Percentiles rank a stretch among this genome's conserved stretches.
These are phyloP conservation scores for Echiichthys vipera DNA, from an alignment of 2,797 vertebrate genomes.

Conservation along the genomic window DNA sequence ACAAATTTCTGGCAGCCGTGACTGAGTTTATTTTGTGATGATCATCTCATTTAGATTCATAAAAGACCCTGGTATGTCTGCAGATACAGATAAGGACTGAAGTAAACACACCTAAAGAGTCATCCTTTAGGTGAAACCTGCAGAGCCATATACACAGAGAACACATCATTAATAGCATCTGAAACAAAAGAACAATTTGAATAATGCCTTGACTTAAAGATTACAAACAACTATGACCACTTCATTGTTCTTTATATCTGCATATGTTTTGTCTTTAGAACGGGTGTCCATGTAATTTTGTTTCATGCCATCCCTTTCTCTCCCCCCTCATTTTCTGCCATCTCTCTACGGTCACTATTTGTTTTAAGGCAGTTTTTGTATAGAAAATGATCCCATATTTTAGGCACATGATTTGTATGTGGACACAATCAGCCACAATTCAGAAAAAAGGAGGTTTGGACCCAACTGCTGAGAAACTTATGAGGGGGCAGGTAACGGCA, in stretches of 20 bases:
- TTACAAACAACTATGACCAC: background rate
- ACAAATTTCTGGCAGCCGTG: slow-evolving; percentile 4
- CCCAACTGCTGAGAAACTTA: too few species aligned
- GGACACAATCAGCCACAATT: too few species aligned
- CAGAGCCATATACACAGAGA: background rate
- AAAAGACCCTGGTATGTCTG: background rate
- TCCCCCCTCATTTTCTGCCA: too few species aligned
- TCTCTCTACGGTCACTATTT: too few species aligned
- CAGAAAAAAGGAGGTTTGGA: too few species aligned
- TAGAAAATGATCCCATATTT: too few species aligned
- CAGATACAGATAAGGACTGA: background rate
- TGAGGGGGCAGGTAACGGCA: too few species aligned
- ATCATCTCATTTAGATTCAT: slow-evolving; percentile 45
- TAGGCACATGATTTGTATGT: too few species aligned
- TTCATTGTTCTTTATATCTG: background rate
- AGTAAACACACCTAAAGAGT: background rate
- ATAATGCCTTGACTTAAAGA: background rate
- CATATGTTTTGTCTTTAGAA: background rate
- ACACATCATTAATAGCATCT: background rate
- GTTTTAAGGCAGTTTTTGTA: too few species aligned
- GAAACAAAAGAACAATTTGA: background rate
- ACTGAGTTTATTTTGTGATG: background rate
- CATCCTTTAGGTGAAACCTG: slow-evolving; percentile 15
- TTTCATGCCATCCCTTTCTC: too few species aligned
- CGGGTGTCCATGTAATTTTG: background rate